phyloP scores from a whole-genome alignment of 2,113 vertebrate species.

The Genyomyrus donnyi region DNA sequence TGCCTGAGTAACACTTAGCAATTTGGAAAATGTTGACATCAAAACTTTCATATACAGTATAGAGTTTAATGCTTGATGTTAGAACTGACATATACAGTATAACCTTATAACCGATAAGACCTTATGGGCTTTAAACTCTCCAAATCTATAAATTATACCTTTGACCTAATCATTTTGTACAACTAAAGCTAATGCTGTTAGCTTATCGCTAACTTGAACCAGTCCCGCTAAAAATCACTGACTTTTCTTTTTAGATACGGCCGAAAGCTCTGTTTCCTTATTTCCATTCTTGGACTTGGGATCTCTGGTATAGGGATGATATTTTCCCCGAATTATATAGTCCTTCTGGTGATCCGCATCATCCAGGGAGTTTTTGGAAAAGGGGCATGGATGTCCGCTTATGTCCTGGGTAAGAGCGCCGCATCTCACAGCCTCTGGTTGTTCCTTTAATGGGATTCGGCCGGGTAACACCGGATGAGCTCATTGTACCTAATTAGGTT shows the following conservation, averaged over 20 bases:
- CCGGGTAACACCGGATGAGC: background rate
- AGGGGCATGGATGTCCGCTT: conserved; percentile 71
- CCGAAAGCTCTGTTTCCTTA: conserved; percentile 61
- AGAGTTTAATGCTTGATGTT: background rate
- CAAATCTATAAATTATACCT: background rate
- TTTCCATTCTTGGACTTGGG: conserved; percentile 64
- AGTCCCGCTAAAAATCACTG: background rate
- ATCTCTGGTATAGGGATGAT: conserved; percentile 64
- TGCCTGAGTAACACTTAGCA: background rate
- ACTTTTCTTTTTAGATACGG: conserved; percentile 58
- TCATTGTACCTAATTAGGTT: background rate
- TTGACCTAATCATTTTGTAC: background rate
- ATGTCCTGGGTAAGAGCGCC: conserved; percentile 65
- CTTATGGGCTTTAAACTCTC: background rate
- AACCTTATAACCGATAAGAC: background rate
- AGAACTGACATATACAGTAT: background rate
- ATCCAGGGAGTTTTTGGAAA: conserved; percentile 74
- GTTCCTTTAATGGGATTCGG: background rate
- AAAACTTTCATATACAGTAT: background rate
- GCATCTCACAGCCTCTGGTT: background rate
- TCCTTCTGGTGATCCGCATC: conserved; percentile 69
- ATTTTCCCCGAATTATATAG: conserved; percentile 62
- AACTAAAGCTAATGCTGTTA: background rate
- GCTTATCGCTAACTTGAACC: background rate
- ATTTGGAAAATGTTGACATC: background rate